Evolutionary conservation across 2,888 invertebrate species (phyloP), one percentile per base, ranked within the genome.

Genomic region (Synanthedon andrenaeformis): DNA sequence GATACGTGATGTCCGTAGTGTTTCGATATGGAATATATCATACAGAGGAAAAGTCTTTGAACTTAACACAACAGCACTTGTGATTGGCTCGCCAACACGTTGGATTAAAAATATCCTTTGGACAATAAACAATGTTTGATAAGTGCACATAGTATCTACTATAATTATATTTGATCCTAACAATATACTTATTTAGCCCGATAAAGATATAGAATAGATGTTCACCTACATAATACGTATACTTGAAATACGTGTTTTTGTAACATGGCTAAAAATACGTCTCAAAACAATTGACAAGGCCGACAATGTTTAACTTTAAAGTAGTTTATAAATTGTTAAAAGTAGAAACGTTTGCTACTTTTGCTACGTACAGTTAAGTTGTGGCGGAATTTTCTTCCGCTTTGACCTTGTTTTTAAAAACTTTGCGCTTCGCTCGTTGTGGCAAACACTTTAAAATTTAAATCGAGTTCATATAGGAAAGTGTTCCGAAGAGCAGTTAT

Each of bases 241-340:
- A 45, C 6, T 13, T 2, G 6, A 45, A 45, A 45, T 14, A 45
- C 8, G 12, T 4, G 45, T 51, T 51, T 56, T 51, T 52, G 54
- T 56, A 56, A 69, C 66, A 67, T 74, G 76, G 74, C 74, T 70
- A 70, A 72, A 73, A 79, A 74, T 68, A 67, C 65, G 76, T 67
- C 64, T 67, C 67, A 58, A 68, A 71, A 79, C 75, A 63, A 76
- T 75, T 70, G 71, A 70, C 74, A 72, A 77, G 76, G 74, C 68
- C 72, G 65, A 55, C 56, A 62, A 64, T 35, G 35, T 35, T 35
- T 35, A 35, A 35, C 35, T 35, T 10, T 35, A 35, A 35, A 35
- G 65, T 74, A 73, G 66, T 79, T 81, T 68, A 67, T 70, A 70
- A 73, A 74, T 74, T 68, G 68, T 55, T 59, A 65, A 69, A 69